Base-by-base conservation (phyloP, 2,113 vertebrate species). In the Sclerurus mexicanus region DNA sequence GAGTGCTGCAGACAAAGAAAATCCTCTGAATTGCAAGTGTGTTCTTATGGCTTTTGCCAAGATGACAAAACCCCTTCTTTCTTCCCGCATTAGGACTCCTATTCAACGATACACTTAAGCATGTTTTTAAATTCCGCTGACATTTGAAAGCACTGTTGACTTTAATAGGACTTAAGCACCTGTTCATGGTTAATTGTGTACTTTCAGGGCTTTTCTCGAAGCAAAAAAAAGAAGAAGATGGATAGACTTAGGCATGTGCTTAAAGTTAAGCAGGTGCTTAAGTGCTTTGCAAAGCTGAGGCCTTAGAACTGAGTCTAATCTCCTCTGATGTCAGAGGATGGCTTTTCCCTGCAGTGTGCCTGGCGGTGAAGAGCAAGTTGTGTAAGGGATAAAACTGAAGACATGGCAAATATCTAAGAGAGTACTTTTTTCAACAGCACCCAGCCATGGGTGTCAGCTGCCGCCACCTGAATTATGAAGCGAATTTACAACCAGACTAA, bases 121-220 rank as follows among this genome's bases (percentile, higher is more conserved):
- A 68, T 93, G 95, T 94, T 94, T 93, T 97, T 96, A 93, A 94
- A 95, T 96, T 96, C 95, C 73, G 2, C 35, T 92, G 88, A 93
- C 95, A 78, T 96, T 90, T 94, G 92, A 95, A 97, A 95, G 95
- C 79, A 84, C 85, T 96, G 92, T 96, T 97, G 95, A 96, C 95
- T 97, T 93, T 96, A 96, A 93, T 78, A 88, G 90, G 85, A 93
- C 96, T 95, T 96, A 96, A 97, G 95, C 87, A 96, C 95, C 95
- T 94, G 96, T 90, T 96, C 95, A 90, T 80, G 88, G 87, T 86
- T 97, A 97, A 96, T 97, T 95, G 93, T 97, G 93, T 94, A 91
- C 87, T 95, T 84, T 91, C 74, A 75, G 92, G 79, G 81, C 63
- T 88, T 90, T 95, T 90, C 85, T 74, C 35, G 56, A 63, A 86